Percentiles rank a stretch among this genome's conserved stretches.
Conservation (phyloP, 2,113 vertebrate genomes). For the Varanus komodoensis region DNA sequence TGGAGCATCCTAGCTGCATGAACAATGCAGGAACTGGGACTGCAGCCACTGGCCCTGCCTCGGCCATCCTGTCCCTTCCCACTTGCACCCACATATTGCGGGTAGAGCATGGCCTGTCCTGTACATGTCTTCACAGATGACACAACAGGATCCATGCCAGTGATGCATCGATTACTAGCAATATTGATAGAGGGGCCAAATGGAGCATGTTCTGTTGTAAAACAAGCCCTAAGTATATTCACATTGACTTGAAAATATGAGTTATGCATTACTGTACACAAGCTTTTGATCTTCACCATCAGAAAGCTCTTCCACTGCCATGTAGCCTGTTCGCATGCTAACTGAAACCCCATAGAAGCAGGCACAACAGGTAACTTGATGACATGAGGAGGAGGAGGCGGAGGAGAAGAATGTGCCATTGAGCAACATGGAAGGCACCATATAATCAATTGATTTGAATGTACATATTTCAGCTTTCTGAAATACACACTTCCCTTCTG, state of each 20-base stretch:
- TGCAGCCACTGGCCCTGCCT: not conserved
- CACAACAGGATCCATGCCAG: not conserved
- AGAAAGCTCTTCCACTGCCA: not conserved
- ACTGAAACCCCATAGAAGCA: not conserved
- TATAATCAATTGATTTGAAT: too few relatives aligned
- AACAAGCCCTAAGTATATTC: not conserved
- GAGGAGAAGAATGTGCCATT: not conserved
- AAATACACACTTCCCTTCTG: too few relatives aligned
- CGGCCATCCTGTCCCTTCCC: not conserved
- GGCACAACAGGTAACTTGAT: not conserved
- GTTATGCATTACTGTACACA: not conserved
- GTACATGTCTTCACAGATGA: not conserved
- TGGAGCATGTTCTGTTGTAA: not conserved
- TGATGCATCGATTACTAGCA: not conserved
- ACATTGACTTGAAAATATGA: not conserved
- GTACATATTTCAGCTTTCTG: too few relatives aligned
- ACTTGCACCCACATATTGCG: not conserved
- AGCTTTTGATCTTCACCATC: not conserved
- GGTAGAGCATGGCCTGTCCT: not conserved
- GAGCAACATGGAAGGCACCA: not conserved
- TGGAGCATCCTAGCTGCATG: not conserved
- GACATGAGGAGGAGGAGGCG: not conserved
- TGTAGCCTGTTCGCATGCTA: not conserved
- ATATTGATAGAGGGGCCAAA: not conserved
- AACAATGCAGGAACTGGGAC: not conserved